phyloP scores from a whole-genome alignment of 2,888 invertebrate species.

The Acanthoscelides obtectus region DNA sequence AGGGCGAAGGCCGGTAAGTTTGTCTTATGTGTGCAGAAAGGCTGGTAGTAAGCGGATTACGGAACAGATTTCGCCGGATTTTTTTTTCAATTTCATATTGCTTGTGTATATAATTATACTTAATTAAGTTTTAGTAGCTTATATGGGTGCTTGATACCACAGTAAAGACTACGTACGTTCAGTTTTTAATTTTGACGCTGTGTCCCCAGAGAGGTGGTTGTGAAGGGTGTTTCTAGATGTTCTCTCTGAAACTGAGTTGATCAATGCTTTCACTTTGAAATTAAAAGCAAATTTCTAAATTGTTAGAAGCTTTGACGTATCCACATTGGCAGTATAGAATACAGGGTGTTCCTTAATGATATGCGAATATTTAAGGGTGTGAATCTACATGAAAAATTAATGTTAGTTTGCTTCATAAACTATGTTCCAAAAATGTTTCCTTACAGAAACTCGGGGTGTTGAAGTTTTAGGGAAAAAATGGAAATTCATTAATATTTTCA shows the following conservation, averaged over 20 bases:
- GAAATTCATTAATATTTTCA: too few relatives aligned
- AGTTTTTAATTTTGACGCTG: neutral
- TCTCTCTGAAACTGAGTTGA: neutral
- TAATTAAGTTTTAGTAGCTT: conserved; percentile 29
- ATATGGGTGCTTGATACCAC: conserved; percentile 20
- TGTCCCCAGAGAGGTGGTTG: neutral
- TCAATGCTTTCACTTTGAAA: too few relatives aligned
- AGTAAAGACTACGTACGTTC: neutral
- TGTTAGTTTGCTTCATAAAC: too few relatives aligned
- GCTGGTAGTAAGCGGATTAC: conserved; percentile 34
- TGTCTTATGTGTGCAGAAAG: conserved; percentile 17
- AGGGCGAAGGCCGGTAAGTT: neutral
- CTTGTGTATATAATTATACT: conserved; percentile 24
- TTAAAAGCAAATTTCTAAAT: too few relatives aligned
- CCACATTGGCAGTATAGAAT: too few relatives aligned
- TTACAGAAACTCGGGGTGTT: too few relatives aligned
- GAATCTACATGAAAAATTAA: too few relatives aligned
- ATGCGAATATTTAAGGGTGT: too few relatives aligned
- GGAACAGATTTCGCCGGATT: conserved; percentile 31
- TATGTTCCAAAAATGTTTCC: too few relatives aligned
- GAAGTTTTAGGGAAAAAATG: too few relatives aligned
- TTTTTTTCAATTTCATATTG: conserved; percentile 32
- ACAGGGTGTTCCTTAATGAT: too few relatives aligned
- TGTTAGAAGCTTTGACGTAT: too few relatives aligned
- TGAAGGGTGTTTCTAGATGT: neutral